These are phyloP conservation scores for Larimichthys crocea DNA, from an alignment of 2,113 vertebrate species.

Conservation along the genomic window DNA sequence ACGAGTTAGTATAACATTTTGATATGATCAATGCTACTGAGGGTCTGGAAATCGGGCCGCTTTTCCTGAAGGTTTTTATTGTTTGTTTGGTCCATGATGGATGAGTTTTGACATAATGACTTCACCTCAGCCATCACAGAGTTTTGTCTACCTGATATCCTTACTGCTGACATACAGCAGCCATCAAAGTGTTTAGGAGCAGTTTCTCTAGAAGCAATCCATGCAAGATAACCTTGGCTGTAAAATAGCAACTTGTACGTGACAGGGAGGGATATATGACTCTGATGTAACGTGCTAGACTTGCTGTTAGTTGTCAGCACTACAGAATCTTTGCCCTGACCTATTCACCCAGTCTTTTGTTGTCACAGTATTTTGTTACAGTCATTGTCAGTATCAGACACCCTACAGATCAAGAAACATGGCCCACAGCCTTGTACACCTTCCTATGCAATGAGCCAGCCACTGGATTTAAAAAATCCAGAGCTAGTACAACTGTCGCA, in stretches of 20 bases:
- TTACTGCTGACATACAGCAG: slow-evolving; percentile 45
- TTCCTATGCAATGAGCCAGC: neutral
- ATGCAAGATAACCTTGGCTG: slow-evolving; percentile 22
- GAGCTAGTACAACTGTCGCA: slow-evolving; percentile 1
- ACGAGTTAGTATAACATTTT: slow-evolving; percentile 59
- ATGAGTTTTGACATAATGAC: slow-evolving; percentile 64
- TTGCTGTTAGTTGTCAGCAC: neutral
- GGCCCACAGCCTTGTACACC: neutral
- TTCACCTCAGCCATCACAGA: slow-evolving; percentile 39
- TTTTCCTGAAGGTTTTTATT: slow-evolving; percentile 54
- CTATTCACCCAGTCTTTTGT: neutral
- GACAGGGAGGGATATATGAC: neutral
- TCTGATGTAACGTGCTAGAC: neutral
- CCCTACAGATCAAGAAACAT: neutral
- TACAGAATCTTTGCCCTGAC: neutral
- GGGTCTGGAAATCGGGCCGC: slow-evolving; percentile 19
- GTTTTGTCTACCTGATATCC: slow-evolving; percentile 34
- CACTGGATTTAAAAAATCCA: neutral
- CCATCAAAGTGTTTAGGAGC: neutral
- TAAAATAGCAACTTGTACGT: neutral
- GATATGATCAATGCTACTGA: slow-evolving; percentile 57
- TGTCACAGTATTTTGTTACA: neutral
- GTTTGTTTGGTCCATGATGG: slow-evolving; percentile 53
- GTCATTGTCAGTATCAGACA: neutral
- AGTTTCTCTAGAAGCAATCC: slow-evolving; percentile 4